Evolutionary conservation across 2,888 invertebrate genomes (phyloP).

Genomic region (Harpalus rufipes): DNA sequence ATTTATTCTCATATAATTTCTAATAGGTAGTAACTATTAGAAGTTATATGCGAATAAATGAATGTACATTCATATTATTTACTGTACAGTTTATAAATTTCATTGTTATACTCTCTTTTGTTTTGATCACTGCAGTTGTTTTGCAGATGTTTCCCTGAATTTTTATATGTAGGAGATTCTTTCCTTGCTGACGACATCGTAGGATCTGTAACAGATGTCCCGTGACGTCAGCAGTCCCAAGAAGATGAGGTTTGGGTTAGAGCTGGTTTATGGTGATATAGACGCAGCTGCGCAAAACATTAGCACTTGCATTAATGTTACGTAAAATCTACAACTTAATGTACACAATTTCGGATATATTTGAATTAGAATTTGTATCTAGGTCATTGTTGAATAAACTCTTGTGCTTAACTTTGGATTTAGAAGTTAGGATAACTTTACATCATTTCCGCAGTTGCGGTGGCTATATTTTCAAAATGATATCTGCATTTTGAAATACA

Average conservation of each 20-base stretch:
- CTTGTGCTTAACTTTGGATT: background rate
- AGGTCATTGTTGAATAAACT: conserved; percentile 1
- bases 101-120: background rate
- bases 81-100: background rate
- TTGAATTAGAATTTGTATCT: conserved; percentile 29
- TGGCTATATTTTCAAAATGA: no score
- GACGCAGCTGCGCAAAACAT: conserved; percentile 52
- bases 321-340: conserved; percentile 23
- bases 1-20: no score
- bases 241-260: conserved; percentile 28
- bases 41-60: no score
- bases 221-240: conserved; percentile 54
- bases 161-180: conserved; percentile 27
- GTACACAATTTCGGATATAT: conserved; percentile 11
- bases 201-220: conserved; percentile 58
- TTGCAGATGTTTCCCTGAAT: background rate
- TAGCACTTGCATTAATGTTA: conserved; percentile 55
- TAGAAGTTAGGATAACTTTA: background rate
- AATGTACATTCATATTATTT: background rate
- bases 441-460: no score
- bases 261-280: conserved; percentile 9
- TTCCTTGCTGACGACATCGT: conserved; percentile 46
- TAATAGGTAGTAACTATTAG: no score
- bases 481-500: no score
- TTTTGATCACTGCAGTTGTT: background rate